Conservation (phyloP, 2,888 invertebrate species). For the Meiosimyza decipiens region DNA sequence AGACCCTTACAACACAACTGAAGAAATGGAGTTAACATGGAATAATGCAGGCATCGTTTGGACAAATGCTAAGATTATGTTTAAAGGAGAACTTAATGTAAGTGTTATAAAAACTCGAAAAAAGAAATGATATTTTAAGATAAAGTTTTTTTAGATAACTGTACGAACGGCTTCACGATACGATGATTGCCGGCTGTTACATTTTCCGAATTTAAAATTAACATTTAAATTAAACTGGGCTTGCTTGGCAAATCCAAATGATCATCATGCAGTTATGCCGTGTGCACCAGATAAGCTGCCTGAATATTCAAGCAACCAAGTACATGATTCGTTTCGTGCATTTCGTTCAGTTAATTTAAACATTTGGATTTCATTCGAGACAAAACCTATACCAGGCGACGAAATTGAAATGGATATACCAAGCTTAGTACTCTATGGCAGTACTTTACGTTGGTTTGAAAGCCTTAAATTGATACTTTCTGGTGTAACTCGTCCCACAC, state of each 20-base stretch:
- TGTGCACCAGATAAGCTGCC: constrained; percentile 97
- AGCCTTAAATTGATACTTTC: constrained; percentile 93
- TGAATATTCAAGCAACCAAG: constrained; percentile 95
- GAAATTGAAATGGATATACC: constrained; percentile 73
- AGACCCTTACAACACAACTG: constrained; percentile 98
- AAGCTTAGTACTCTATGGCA: constrained; percentile 87
- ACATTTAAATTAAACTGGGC: constrained; percentile 89
- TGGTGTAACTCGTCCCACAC: constrained; percentile 92
- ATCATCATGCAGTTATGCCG: constrained; percentile 94
- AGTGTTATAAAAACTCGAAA: constrained; percentile 24
- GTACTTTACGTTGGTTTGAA: constrained; percentile 94
- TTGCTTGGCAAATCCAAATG: constrained; percentile 92
- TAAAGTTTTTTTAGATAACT: constrained; percentile 67
- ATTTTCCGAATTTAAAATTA: constrained; percentile 88
- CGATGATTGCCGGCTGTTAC: constrained; percentile 94
- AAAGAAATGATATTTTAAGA: not conserved
- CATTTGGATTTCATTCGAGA: constrained; percentile 82
- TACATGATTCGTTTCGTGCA: constrained; percentile 94
- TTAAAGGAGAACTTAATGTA: constrained; percentile 93
- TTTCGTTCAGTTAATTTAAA: constrained; percentile 90
- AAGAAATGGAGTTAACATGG: constrained; percentile 99
- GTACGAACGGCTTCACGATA: constrained; percentile 98
- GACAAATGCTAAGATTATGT: constrained; percentile 92
- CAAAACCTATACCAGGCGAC: constrained; percentile 72
- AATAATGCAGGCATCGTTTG: constrained; percentile 92